A percentile compares a stretch with the other conserved stretches of the same genome.
phyloP scores from a whole-genome alignment of 2,888 invertebrate genomes.

The Brenthis hecate region DNA sequence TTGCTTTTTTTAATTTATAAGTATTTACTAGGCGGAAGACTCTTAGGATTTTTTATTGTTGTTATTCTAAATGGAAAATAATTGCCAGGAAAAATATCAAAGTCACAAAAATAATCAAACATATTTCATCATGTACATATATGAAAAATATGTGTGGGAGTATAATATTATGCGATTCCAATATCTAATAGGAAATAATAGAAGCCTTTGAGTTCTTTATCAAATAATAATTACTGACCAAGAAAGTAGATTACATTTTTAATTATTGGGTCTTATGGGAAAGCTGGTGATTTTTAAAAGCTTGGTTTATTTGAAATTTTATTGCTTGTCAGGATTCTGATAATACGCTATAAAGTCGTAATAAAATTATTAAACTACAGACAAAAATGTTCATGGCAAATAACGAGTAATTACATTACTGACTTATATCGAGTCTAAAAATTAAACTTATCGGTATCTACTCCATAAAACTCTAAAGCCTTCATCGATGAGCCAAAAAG shows the following conservation, averaged over 20 bases:
- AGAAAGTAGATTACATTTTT: neutral
- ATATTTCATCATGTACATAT: slow-evolving; percentile 9
- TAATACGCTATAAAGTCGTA: slow-evolving; percentile 7
- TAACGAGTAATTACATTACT: neutral
- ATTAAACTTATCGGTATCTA: too few relatives aligned
- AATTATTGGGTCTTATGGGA: too few relatives aligned
- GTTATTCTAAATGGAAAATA: slow-evolving; percentile 9
- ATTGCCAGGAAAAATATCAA: slow-evolving; percentile 18
- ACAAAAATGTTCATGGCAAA: neutral
- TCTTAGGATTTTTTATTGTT: slow-evolving; percentile 20
- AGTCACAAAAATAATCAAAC: slow-evolving; percentile 3
- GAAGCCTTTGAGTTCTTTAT: neutral
- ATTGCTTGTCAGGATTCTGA: neutral
- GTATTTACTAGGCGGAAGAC: slow-evolving; percentile 10
- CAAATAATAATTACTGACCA: neutral
- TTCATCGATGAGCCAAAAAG: too few relatives aligned
- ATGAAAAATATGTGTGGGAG: slow-evolving; percentile 14
- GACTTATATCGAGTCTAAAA: too few relatives aligned
- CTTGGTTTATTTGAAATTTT: neutral
- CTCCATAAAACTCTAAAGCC: too few relatives aligned
- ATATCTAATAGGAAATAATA: neutral
- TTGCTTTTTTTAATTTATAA: too few relatives aligned
- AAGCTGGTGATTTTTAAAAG: neutral
- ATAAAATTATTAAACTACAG: slow-evolving; percentile 10
- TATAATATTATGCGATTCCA: neutral